Conservation (phyloP, 1,140 invertebrate species). For the Euwallacea fornicatus region DNA sequence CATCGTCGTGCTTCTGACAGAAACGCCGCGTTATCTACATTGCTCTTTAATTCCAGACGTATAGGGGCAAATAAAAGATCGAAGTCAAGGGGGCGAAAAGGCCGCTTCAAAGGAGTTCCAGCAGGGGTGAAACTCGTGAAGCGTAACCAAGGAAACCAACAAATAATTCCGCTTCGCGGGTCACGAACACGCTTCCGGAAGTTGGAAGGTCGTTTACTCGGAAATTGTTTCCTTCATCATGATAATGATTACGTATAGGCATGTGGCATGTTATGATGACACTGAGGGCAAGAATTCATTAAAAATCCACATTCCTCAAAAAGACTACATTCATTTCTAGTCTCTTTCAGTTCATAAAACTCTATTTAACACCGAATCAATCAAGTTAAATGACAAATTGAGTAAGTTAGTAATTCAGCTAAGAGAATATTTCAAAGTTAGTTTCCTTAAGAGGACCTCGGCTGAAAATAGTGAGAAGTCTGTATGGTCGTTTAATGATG, state of each 20-base stretch:
- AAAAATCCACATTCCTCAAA: too few relatives aligned
- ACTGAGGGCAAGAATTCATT: too few relatives aligned
- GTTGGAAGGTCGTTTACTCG: conserved; percentile 4
- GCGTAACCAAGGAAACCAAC: conserved; percentile 37
- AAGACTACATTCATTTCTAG: too few relatives aligned
- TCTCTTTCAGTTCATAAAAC: too few relatives aligned
- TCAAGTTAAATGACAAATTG: too few relatives aligned
- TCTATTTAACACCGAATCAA: too few relatives aligned
- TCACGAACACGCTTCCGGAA: conserved; percentile 20
- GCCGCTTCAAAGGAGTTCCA: conserved; percentile 1
- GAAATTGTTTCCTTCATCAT: neutral
- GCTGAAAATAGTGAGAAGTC: neutral
- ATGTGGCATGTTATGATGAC: neutral
- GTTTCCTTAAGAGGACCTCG: neutral
- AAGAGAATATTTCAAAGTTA: too few relatives aligned
- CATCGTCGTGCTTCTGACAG: too few relatives aligned
- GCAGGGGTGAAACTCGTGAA: conserved; percentile 32
- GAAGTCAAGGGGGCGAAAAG: conserved; percentile 27
- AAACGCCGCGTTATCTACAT: too few relatives aligned
- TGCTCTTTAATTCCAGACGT: conserved; percentile 2
- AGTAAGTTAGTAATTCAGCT: too few relatives aligned
- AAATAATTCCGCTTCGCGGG: conserved; percentile 23
- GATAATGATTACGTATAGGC: neutral
- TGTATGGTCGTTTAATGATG: neutral
- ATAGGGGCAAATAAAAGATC: conserved; percentile 1